Base-by-base conservation (phyloP, 2,797 vertebrate species). In the Phrynocephalus vlangalii region DNA sequence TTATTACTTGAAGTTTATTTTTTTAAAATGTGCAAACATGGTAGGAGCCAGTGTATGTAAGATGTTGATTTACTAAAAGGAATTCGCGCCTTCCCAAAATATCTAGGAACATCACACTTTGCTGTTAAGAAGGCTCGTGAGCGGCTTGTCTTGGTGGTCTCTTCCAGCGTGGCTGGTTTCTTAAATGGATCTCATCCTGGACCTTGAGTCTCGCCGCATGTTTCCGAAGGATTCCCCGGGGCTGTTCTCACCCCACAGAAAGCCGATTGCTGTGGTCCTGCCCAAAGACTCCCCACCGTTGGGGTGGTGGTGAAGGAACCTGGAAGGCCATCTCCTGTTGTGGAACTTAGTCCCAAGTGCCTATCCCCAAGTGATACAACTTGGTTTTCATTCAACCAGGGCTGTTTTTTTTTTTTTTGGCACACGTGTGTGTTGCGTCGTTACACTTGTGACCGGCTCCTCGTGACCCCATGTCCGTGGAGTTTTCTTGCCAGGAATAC, bases 31-130 rank as follows among this genome's bases (percentile, higher is more conserved):
- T 89, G 26, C 38, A 30, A 80, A 73, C 67, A 3, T 66, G 60
- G 0, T 67, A 84, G 38, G 33, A n/a, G 70, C 9, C 11, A 28
- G 24, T 9, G 24, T 30, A 1, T 6, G 18, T 6, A 30, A 67
- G 9, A 30, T 77, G 22, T 48, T 33, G 76, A 28, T 76, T 38
- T 73, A 5, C 6, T 66, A 26, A 56, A 67, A 56, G 13, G 85
- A 82, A 88, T 73, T 89, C 89, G 88, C 90, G 80, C 13, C 44
- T 2, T 4, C 68, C 87, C 83, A 84, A 1, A 71, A 87, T 85
- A 83, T 48, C 67, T 48, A 44, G 56, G 67, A 44, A 33, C 26
- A 20, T 30, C 83, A 86, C 48, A 18, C 8, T 1, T 16, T 73
- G 86, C 84, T 87, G 90, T 91, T 52, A 24, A 70, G 63, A 50